Evolutionary conservation across 2,888 invertebrate species (phyloP).

Genomic region (Steinernema scapterisci): DNA sequence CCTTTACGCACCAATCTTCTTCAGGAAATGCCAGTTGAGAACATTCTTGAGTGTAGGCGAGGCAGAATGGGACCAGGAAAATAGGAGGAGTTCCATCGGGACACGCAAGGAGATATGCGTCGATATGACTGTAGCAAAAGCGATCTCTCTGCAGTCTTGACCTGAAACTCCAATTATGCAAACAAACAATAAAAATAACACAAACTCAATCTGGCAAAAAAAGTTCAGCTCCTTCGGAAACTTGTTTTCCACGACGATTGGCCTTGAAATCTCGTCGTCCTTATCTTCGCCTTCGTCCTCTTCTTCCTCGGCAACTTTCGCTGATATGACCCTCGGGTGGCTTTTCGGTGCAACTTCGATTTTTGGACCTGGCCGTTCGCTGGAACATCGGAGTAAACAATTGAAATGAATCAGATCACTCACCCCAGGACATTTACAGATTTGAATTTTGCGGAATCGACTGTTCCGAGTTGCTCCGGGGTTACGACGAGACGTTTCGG

Average conservation of each 20-base stretch:
- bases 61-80: constrained; percentile 55
- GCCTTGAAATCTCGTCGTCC: neutral
- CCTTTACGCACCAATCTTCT: constrained; percentile 52
- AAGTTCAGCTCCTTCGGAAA: constrained; percentile 35
- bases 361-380: neutral
- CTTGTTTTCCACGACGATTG: constrained; percentile 34
- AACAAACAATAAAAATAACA: neutral
- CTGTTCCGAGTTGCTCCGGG: neutral
- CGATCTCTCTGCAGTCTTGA: constrained; percentile 46
- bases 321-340: neutral
- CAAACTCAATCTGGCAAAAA: constrained; percentile 34
- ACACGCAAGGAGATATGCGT: constrained; percentile 54
- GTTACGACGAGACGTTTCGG: neutral
- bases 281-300: neutral
- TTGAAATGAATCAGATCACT: neutral
- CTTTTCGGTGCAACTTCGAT: neutral
- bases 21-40: constrained; percentile 50
- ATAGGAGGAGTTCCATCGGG: constrained; percentile 55
- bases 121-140: constrained; percentile 51
- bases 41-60: constrained; percentile 55
- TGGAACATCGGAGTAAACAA: neutral
- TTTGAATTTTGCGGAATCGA: neutral
- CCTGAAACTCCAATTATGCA: neutral
- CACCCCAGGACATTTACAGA: neutral
- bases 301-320: constrained; percentile 13